Conservation (phyloP, 2,797 vertebrate species). For the Labeo calbasu region DNA sequence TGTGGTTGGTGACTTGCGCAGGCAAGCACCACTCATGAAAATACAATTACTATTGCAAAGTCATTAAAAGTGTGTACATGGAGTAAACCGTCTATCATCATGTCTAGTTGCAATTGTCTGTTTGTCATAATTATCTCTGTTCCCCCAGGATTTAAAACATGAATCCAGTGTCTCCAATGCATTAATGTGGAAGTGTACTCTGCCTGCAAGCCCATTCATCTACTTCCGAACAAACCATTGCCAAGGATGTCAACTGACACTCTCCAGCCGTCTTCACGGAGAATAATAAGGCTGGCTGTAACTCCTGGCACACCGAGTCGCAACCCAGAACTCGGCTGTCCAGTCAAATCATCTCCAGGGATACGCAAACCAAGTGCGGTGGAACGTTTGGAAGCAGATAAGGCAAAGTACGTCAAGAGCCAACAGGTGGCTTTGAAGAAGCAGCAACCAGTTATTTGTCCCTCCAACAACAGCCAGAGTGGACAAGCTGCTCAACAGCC, state of each 20-base stretch:
- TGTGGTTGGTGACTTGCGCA: neutral
- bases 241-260: constrained; percentile 73
- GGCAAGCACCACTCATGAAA: neutral
- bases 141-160: constrained; percentile 5
- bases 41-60: neutral
- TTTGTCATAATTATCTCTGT: neutral
- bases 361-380: constrained; percentile 87
- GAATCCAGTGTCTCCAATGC: neutral
- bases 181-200: constrained; percentile 12
- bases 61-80: neutral
- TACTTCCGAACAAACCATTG: constrained; percentile 17
- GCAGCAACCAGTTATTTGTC: constrained; percentile 81
- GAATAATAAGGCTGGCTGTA: constrained; percentile 51
- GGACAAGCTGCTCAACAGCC: constrained; percentile 67
- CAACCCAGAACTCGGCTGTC: neutral
- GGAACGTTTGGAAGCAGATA: constrained; percentile 95
- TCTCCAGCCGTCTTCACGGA: constrained; percentile 63
- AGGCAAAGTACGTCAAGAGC: constrained; percentile 96
- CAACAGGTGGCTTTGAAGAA: constrained; percentile 84
- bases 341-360: constrained; percentile 11
- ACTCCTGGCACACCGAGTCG: constrained; percentile 76
- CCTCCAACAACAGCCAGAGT: constrained; percentile 58
- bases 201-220: constrained; percentile 1
- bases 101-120: neutral
- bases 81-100: neutral